Conservation (phyloP, 2,797 vertebrate species). For the Coluber constrictor region DNA sequence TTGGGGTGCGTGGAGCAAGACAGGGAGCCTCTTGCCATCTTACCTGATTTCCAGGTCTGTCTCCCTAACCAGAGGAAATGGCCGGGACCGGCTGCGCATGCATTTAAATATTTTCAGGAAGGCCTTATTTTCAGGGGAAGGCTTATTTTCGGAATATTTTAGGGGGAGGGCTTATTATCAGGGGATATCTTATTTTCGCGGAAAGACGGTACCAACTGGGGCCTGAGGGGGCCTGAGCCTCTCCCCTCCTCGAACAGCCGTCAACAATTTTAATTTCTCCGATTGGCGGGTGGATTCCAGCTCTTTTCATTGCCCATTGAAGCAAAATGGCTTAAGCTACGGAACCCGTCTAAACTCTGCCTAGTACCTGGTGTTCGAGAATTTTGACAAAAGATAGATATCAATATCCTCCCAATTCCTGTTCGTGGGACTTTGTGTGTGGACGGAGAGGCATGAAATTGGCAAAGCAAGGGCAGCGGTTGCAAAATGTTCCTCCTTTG, state of each 20-base stretch:
- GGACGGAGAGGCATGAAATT: not conserved
- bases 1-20: too few species aligned
- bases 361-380: not conserved
- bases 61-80: too few species aligned
- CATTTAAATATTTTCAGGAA: too few species aligned
- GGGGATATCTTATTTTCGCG: too few species aligned
- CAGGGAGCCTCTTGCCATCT: too few species aligned
- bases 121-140: too few species aligned
- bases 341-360: not conserved
- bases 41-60: too few species aligned
- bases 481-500: not conserved
- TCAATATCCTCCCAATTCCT: not conserved
- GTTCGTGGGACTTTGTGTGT: not conserved
- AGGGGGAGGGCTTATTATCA: too few species aligned
- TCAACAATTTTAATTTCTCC: not conserved
- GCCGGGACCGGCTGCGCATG: too few species aligned
- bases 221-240: not conserved
- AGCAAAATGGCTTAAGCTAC: not conserved
- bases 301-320: not conserved
- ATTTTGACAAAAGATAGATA: not conserved
- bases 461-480: not conserved
- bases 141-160: too few species aligned
- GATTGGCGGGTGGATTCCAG: not conserved
- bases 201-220: not conserved
- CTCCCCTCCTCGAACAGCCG: not conserved